Evolutionary conservation across 2,888 invertebrate genomes (phyloP).

Genomic region (Trypoxylon attenuatum): DNA sequence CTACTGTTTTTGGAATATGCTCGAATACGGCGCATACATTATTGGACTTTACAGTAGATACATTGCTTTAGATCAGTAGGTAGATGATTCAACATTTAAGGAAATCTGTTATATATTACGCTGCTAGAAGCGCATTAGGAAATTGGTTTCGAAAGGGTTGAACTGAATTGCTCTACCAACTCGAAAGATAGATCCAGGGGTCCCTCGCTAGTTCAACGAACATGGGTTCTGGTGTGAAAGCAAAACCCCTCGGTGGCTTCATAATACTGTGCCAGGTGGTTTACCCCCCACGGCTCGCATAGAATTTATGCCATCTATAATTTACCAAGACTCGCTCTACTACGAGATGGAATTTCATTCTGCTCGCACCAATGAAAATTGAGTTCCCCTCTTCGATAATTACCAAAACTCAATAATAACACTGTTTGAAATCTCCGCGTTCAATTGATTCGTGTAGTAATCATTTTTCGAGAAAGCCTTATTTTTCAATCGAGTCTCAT

Average conservation of each 20-base stretch:
- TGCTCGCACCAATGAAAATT: too few relatives aligned
- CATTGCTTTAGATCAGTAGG: too few relatives aligned
- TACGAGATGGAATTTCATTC: constrained; percentile 30
- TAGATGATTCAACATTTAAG: too few relatives aligned
- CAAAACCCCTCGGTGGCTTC: neutral
- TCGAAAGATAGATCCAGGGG: too few relatives aligned
- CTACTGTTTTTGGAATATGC: too few relatives aligned
- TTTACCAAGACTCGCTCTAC: constrained; percentile 31
- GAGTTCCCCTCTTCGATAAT: constrained; percentile 24
- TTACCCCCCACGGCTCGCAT: constrained; percentile 26
- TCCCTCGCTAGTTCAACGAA: constrained; percentile 24
- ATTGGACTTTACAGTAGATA: too few relatives aligned
- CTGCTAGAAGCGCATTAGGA: too few relatives aligned
- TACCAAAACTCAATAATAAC: constrained; percentile 28
- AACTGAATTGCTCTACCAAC: too few relatives aligned
- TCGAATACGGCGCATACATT: too few relatives aligned
- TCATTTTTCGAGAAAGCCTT: neutral
- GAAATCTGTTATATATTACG: too few relatives aligned
- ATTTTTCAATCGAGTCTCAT: neutral
- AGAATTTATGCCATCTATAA: constrained; percentile 40
- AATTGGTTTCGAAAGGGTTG: too few relatives aligned
- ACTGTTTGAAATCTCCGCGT: constrained; percentile 19
- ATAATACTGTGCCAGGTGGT: constrained; percentile 4
- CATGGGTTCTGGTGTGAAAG: constrained; percentile 11
- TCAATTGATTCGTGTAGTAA: constrained; percentile 20